These are phyloP conservation scores for Pelodiscus sinensis DNA, from an alignment of 2,113 vertebrate species.

Conservation along the genomic window DNA sequence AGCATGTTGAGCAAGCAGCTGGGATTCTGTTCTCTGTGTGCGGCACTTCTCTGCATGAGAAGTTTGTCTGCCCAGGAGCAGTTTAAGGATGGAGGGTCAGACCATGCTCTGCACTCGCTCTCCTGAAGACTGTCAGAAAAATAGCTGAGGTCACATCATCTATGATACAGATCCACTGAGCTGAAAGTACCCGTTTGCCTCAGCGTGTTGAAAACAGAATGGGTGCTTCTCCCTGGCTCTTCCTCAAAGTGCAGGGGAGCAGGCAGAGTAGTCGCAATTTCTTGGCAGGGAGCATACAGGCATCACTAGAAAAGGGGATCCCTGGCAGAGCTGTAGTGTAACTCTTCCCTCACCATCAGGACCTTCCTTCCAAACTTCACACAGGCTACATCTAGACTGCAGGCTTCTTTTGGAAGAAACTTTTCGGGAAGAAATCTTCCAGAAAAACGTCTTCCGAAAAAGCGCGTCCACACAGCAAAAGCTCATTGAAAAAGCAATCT, in stretches of 20 bases:
- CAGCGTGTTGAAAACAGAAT: accelerated
- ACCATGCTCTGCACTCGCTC: background rate
- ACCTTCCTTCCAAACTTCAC: background rate
- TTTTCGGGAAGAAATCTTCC: too few species aligned
- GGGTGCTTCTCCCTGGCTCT: background rate
- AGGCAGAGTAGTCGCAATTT: background rate
- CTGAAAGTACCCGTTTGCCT: background rate
- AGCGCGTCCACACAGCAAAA: too few species aligned
- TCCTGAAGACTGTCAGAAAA: background rate
- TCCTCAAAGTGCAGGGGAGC: background rate
- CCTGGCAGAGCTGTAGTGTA: accelerated
- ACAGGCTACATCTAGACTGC: background rate
- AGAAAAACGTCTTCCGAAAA: too few species aligned
- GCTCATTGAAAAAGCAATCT: too few species aligned
- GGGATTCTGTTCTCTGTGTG: background rate
- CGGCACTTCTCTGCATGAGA: accelerated
- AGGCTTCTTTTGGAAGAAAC: too few species aligned
- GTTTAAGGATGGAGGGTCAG: background rate
- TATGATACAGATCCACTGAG: background rate
- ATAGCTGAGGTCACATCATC: background rate
- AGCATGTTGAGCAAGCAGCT: accelerated
- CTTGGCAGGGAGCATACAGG: background rate
- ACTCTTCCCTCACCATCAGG: background rate
- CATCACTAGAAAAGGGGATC: background rate
- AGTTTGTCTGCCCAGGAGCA: background rate